These are phyloP conservation scores for Scophthalmus maximus DNA, from an alignment of 2,113 vertebrate species.

Conservation along the genomic window DNA sequence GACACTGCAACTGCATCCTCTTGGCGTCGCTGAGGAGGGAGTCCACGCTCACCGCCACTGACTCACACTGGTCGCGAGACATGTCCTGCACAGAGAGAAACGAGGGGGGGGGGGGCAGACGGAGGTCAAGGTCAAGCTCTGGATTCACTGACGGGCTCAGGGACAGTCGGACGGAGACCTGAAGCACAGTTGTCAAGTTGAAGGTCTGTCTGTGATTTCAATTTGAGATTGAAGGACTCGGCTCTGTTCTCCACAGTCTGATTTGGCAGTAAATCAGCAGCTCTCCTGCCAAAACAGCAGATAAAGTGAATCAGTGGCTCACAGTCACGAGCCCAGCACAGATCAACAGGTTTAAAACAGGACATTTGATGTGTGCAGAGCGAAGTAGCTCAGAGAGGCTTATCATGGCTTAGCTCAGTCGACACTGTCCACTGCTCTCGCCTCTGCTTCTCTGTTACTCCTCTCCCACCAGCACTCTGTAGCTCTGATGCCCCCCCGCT, in stretches of 20 bases:
- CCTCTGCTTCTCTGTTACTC: not conserved
- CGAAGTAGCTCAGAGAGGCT: conserved; percentile 70
- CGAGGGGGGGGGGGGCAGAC: not conserved
- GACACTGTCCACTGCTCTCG: conserved; percentile 25
- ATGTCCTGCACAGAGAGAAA: conserved; percentile 49
- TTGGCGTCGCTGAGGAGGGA: conserved; percentile 72
- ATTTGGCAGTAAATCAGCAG: conserved; percentile 13
- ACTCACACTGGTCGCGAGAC: conserved; percentile 69
- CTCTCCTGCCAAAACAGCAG: conserved; percentile 33
- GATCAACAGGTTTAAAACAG: conserved; percentile 64
- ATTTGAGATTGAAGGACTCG: conserved; percentile 17
- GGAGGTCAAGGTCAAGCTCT: conserved; percentile 2
- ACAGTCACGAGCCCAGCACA: conserved; percentile 30
- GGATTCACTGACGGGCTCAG: not conserved
- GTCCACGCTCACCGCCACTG: conserved; percentile 71
- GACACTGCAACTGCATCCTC: conserved; percentile 74
- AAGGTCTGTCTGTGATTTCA: not conserved
- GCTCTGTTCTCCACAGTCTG: not conserved
- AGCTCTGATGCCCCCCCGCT: not conserved
- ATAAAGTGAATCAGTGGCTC: conserved; percentile 37
- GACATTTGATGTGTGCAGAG: conserved; percentile 57
- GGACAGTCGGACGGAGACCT: not conserved
- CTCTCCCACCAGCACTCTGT: not conserved
- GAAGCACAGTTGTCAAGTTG: not conserved
- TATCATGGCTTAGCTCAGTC: conserved; percentile 49